These are phyloP conservation scores for Dendroctonus ponderosae DNA, from an alignment of 1,140 invertebrate genomes.

Conservation along the genomic window DNA sequence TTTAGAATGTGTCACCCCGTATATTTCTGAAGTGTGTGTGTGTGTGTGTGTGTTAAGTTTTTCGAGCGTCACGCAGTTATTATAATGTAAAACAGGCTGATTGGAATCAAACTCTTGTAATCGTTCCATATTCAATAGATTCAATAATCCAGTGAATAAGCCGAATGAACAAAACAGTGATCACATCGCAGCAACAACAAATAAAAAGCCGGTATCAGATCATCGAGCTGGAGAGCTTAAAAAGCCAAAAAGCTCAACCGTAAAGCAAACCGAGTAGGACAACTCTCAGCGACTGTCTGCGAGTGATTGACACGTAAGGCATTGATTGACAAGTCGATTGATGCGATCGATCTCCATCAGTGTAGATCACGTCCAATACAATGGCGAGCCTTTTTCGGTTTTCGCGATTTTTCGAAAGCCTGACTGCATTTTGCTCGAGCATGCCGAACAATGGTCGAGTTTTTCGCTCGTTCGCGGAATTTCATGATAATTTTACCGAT, in stretches of 20 bases:
- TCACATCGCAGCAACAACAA: constrained; percentile 12
- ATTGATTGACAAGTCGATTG: constrained; percentile 50
- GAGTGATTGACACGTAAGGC: constrained; percentile 50
- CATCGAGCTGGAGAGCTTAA: constrained; percentile 11
- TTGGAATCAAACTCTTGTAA: too few relatives aligned
- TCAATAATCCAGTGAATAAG: too few relatives aligned
- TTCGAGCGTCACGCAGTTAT: too few relatives aligned
- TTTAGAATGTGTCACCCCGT: too few relatives aligned
- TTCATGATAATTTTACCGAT: too few relatives aligned
- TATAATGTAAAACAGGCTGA: too few relatives aligned
- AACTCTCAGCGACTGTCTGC: constrained; percentile 48
- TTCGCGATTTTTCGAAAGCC: constrained; percentile 22
- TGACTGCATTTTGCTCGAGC: neutral
- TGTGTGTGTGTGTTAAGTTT: too few relatives aligned
- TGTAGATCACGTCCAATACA: constrained; percentile 48
- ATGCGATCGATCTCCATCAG: constrained; percentile 50
- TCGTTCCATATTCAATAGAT: too few relatives aligned
- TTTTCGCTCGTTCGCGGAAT: too few relatives aligned
- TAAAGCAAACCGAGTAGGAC: constrained; percentile 45
- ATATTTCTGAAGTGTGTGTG: too few relatives aligned
- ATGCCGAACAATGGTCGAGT: too few relatives aligned
- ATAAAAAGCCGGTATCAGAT: constrained; percentile 24
- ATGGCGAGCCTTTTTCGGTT: constrained; percentile 39
- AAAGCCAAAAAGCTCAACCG: constrained; percentile 27
- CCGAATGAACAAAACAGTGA: constrained; percentile 2